Percentiles rank a stretch among this genome's conserved stretches.
Conservation (phyloP, 2,113 vertebrate genomes). For the Speoplatyrhinus poulsoni region DNA sequence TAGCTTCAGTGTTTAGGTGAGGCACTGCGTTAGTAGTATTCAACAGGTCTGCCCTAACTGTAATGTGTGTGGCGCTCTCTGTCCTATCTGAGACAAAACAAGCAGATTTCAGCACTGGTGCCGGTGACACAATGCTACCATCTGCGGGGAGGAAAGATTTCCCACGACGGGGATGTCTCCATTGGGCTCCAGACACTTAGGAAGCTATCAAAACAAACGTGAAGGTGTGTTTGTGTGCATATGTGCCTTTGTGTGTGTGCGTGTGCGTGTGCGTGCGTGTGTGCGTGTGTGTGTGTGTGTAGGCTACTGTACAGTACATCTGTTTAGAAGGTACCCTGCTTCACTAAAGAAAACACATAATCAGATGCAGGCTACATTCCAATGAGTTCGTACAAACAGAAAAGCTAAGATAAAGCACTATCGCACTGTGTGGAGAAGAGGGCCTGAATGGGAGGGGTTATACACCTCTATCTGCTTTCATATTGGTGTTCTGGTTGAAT, state of each 20-base stretch:
- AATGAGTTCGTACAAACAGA: constrained; percentile 31
- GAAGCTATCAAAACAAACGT: constrained; percentile 57
- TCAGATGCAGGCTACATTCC: constrained; percentile 46
- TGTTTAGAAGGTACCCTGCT: constrained; percentile 24
- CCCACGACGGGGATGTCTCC: constrained; percentile 61
- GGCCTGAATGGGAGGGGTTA: constrained; percentile 47
- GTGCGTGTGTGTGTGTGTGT: not conserved
- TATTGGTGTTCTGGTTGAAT: constrained; percentile 74
- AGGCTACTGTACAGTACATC: not conserved
- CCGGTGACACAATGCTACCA: constrained; percentile 52
- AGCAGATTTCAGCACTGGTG: constrained; percentile 63
- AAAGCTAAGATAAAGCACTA: constrained; percentile 63
- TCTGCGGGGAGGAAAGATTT: constrained; percentile 63
- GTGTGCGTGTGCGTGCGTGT: constrained; percentile 11
- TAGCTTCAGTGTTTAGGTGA: not conserved
- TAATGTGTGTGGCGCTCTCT: constrained; percentile 34
- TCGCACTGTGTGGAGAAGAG: constrained; percentile 67
- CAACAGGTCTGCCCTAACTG: constrained; percentile 23
- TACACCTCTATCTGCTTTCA: constrained; percentile 58
- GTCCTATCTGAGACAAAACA: constrained; percentile 73
- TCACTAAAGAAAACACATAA: constrained; percentile 45
- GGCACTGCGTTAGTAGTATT: not conserved
- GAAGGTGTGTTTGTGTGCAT: constrained; percentile 11
- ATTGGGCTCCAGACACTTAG: constrained; percentile 53
- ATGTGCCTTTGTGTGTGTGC: constrained; percentile 10